Percentiles rank a stretch among this genome's conserved stretches.
These are phyloP conservation scores for Chiloscyllium plagiosum DNA, from an alignment of 2,113 vertebrate species.

Conservation along the genomic window DNA sequence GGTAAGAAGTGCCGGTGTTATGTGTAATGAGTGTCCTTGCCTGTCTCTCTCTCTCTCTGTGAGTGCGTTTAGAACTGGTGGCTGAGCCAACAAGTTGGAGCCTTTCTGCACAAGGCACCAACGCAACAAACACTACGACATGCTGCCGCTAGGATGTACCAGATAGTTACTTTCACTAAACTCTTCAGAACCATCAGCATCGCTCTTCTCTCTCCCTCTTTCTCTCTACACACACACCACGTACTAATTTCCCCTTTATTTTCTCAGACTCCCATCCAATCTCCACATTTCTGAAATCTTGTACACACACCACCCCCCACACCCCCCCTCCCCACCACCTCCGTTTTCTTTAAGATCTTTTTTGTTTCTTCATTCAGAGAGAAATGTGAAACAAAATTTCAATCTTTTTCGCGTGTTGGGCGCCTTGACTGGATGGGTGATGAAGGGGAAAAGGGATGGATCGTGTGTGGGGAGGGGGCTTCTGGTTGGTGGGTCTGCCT, in stretches of 20 bases:
- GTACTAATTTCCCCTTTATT: slow-evolving; percentile 2
- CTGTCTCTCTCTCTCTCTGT: neutral
- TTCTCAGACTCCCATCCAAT: neutral
- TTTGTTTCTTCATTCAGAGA: neutral
- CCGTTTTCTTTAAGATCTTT: neutral
- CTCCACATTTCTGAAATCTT: neutral
- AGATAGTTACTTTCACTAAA: slow-evolving; percentile 53
- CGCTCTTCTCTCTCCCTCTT: neutral
- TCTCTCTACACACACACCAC: neutral
- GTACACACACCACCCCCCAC: too few species aligned
- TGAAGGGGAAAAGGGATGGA: too few species aligned
- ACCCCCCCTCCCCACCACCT: too few species aligned
- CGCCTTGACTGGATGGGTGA: too few species aligned
- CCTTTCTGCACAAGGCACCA: neutral
- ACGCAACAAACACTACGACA: slow-evolving; percentile 50
- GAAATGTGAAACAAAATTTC: neutral
- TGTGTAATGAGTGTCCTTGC: neutral
- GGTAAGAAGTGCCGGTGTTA: slow-evolving; percentile 6
- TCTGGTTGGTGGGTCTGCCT: neutral
- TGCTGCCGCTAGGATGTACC: slow-evolving; percentile 72
- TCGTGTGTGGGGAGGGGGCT: neutral
- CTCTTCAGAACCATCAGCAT: slow-evolving; percentile 2
- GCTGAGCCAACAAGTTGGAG: slow-evolving; percentile 34
- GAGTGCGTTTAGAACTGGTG: slow-evolving; percentile 1
- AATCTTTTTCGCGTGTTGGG: too few species aligned